Evolutionary conservation across 2,113 vertebrate genomes (phyloP).

Genomic region (Chaetodon auriga): DNA sequence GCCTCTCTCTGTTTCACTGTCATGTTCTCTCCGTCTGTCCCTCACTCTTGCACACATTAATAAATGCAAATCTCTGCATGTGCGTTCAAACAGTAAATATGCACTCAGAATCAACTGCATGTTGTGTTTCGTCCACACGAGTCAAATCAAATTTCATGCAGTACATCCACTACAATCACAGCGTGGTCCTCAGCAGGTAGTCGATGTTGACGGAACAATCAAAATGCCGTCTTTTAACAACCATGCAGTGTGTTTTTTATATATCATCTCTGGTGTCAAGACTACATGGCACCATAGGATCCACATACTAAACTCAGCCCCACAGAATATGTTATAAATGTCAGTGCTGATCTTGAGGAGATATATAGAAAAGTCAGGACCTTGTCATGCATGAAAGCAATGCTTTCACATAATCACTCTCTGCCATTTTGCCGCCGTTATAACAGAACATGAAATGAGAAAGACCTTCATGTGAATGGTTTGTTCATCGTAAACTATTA

Average conservation of each 20-base stretch:
- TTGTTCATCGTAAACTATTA: slow-evolving; percentile 57
- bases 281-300: background rate
- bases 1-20: slow-evolving; percentile 35
- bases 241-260: slow-evolving; percentile 10
- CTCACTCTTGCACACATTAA: slow-evolving; percentile 19
- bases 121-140: background rate
- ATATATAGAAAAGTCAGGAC: slow-evolving; percentile 24
- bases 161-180: background rate
- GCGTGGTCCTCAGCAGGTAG: background rate
- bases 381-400: slow-evolving; percentile 34
- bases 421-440: slow-evolving; percentile 23
- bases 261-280: slow-evolving; percentile 18
- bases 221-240: slow-evolving; percentile 5
- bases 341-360: slow-evolving; percentile 19
- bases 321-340: slow-evolving; percentile 1
- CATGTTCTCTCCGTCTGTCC: slow-evolving; percentile 15
- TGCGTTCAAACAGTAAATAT: background rate
- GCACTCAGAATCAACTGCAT: background rate
- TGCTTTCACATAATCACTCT: background rate
- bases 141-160: slow-evolving; percentile 1
- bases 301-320: background rate
- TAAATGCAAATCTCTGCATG: slow-evolving; percentile 21
- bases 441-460: slow-evolving; percentile 41
- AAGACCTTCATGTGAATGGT: slow-evolving; percentile 29
- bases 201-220: background rate